Percentiles rank a stretch among this genome's conserved stretches.
phyloP scores from a whole-genome alignment of 2,888 invertebrate genomes.

The Nebria salina region DNA sequence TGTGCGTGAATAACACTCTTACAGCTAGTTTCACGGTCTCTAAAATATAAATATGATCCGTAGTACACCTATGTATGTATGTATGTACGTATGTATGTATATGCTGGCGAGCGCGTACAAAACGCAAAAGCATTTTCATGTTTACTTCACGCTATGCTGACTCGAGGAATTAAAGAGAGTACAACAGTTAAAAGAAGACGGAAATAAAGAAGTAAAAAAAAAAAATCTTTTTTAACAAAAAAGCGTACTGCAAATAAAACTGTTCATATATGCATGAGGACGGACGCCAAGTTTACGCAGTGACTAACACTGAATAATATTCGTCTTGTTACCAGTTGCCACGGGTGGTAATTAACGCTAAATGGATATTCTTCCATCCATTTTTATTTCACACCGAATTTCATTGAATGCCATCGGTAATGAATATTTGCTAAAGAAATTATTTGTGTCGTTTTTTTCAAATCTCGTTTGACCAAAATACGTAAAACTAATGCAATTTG shows the following conservation, averaged over 20 bases:
- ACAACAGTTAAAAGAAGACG: not conserved
- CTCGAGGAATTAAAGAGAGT: slow-evolving; percentile 38
- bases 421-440: too few relatives aligned
- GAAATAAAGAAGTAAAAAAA: slow-evolving; percentile 21
- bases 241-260: too few relatives aligned
- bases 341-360: too few relatives aligned
- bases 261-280: slow-evolving; percentile 23
- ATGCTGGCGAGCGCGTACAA: slow-evolving; percentile 8
- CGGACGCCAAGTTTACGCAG: slow-evolving; percentile 10
- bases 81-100: not conserved
- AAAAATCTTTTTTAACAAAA: not conserved
- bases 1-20: slow-evolving; percentile 37
- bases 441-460: too few relatives aligned
- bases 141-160: slow-evolving; percentile 35
- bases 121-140: slow-evolving; percentile 43
- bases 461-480: too few relatives aligned
- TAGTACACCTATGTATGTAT: not conserved
- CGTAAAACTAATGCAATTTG: not conserved
- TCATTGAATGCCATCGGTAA: too few relatives aligned
- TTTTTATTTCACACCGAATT: too few relatives aligned
- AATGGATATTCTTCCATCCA: too few relatives aligned
- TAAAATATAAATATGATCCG: slow-evolving; percentile 44
- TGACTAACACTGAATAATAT: slow-evolving; percentile 16
- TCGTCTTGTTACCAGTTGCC: slow-evolving; percentile 25
- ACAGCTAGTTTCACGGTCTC: slow-evolving; percentile 43